phyloP scores from a whole-genome alignment of 2,797 vertebrate species.

The Anguilla obscura region DNA sequence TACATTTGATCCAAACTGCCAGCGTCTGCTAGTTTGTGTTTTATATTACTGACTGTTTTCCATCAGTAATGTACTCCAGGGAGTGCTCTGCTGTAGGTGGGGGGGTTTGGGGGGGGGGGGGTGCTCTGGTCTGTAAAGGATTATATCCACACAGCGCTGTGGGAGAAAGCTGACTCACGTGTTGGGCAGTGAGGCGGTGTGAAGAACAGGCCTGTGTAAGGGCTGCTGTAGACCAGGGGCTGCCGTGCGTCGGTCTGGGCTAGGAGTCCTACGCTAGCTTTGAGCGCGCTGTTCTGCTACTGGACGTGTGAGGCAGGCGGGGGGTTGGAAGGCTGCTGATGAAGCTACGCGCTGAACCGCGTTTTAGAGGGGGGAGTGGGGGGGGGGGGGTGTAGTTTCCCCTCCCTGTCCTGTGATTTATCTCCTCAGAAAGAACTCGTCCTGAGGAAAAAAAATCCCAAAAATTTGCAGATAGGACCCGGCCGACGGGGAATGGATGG shows the following conservation, averaged over 20 bases:
- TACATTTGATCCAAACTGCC: neutral
- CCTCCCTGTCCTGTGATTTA: too few species aligned
- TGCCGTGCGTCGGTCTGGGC: neutral
- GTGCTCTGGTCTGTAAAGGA: neutral
- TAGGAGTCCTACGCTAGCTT: neutral
- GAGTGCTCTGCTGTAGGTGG: neutral
- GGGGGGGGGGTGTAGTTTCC: neutral
- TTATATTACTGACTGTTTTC: slow-evolving; percentile 5
- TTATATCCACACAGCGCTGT: neutral
- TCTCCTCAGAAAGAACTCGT: too few species aligned
- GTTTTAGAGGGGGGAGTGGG: neutral
- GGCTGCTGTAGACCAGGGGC: neutral
- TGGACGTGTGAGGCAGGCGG: neutral
- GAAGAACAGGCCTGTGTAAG: neutral
- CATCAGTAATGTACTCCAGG: neutral
- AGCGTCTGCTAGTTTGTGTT: neutral
- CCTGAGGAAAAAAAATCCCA: too few species aligned
- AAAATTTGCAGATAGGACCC: too few species aligned
- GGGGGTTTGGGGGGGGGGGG: neutral
- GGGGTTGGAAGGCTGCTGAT: neutral
- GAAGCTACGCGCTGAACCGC: too few species aligned
- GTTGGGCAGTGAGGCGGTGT: neutral
- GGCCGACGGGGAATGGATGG: too few species aligned
- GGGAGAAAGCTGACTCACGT: neutral
- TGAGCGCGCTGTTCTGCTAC: neutral